Evolutionary conservation across 2,113 vertebrate species (phyloP).

Genomic region (Cyphomyrus plagiostoma): DNA sequence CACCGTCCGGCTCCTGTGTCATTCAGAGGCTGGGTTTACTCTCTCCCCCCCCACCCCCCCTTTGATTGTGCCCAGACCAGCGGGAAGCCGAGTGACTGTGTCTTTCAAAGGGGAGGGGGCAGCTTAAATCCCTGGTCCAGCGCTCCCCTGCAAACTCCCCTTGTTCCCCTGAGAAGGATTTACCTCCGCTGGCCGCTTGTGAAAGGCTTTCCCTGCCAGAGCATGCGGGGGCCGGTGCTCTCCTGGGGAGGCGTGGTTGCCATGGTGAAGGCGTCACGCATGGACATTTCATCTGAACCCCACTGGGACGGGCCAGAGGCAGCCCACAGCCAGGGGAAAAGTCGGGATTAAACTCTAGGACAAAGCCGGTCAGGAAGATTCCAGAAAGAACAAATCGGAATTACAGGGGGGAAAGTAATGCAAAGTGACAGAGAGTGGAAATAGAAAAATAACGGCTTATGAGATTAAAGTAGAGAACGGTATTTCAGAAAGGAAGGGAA

Average conservation of each 20-base stretch:
- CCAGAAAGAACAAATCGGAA: slow-evolving; percentile 85
- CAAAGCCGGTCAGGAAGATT: slow-evolving; percentile 87
- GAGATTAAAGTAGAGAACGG: slow-evolving; percentile 59
- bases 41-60: slow-evolving; percentile 49
- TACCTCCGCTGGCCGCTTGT: slow-evolving; percentile 83
- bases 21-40: slow-evolving; percentile 72
- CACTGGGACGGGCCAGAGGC: slow-evolving; percentile 69
- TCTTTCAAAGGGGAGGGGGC: slow-evolving; percentile 82
- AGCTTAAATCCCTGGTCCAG: slow-evolving; percentile 84
- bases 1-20: slow-evolving; percentile 75
- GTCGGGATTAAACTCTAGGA: slow-evolving; percentile 77
- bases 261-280: slow-evolving; percentile 84
- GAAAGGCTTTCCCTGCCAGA: slow-evolving; percentile 78
- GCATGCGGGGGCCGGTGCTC: slow-evolving; percentile 78
- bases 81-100: slow-evolving; percentile 82
- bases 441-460: slow-evolving; percentile 86
- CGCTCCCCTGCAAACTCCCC: slow-evolving; percentile 84
- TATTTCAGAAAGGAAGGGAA: slow-evolving; percentile 27
- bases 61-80: slow-evolving; percentile 82
- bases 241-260: slow-evolving; percentile 88
- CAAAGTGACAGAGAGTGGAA: slow-evolving; percentile 87
- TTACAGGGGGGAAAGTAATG: slow-evolving; percentile 92
- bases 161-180: slow-evolving; percentile 93
- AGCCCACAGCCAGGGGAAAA: slow-evolving; percentile 72
- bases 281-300: slow-evolving; percentile 77